A percentile compares a stretch with the other conserved stretches of the same genome.
Evolutionary conservation across 2,797 vertebrate genomes (phyloP).

Genomic region (Urocyon cinereoargenteus): DNA sequence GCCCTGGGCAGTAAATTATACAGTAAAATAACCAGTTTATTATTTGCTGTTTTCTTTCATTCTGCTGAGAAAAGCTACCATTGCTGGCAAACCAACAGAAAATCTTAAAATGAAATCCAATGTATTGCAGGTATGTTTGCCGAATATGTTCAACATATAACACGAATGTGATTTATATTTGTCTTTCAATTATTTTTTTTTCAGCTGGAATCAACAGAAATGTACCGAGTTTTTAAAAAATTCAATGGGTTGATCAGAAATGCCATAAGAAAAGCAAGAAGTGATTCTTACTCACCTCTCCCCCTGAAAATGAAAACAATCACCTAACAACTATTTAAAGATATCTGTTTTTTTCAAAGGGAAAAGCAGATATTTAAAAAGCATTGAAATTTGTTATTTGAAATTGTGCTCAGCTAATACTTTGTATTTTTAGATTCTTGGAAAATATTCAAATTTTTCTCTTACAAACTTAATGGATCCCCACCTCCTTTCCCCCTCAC

Average conservation of each 20-base stretch:
- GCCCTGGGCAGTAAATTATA: slow-evolving; percentile 51
- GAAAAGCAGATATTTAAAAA: slow-evolving; percentile 21
- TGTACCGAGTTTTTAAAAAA: slow-evolving; percentile 57
- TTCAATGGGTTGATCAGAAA: slow-evolving; percentile 17
- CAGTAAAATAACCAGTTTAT: slow-evolving; percentile 67
- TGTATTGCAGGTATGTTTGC: slow-evolving; percentile 25
- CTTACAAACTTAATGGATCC: not conserved
- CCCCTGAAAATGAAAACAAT: slow-evolving; percentile 32
- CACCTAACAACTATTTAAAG: slow-evolving; percentile 10
- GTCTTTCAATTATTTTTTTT: slow-evolving; percentile 22
- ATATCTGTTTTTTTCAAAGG: not conserved
- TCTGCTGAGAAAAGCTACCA: slow-evolving; percentile 65
- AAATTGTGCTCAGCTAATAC: slow-evolving; percentile 42
- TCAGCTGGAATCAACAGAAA: slow-evolving; percentile 41
- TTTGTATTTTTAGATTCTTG: slow-evolving; percentile 39
- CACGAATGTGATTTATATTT: not conserved
- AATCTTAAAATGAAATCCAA: slow-evolving; percentile 65
- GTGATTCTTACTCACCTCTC: not conserved
- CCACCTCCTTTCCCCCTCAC: not conserved
- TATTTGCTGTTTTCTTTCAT: slow-evolving; percentile 71
- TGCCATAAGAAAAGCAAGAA: not conserved
- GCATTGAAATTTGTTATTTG: slow-evolving; percentile 34
- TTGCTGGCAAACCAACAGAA: slow-evolving; percentile 61
- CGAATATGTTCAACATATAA: not conserved
- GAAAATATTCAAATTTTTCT: slow-evolving; percentile 39